These are phyloP conservation scores for Phalacrocorax aristotelis DNA, from an alignment of 2,113 vertebrate genomes.

Conservation along the genomic window DNA sequence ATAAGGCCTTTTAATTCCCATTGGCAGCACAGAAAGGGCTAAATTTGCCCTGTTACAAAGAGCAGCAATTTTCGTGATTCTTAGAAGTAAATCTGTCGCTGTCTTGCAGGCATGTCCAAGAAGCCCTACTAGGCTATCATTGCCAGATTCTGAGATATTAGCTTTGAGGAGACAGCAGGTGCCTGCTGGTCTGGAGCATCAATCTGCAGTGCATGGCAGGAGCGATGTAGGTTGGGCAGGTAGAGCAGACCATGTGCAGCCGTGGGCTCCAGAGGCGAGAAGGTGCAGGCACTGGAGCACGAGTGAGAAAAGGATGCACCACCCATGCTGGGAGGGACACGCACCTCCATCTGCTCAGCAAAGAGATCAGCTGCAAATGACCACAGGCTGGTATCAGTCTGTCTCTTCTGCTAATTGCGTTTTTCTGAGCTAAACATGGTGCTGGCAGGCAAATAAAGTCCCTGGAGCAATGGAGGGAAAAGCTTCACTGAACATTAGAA, in stretches of 20 bases:
- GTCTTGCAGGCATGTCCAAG: background rate
- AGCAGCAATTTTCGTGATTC: background rate
- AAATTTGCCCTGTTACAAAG: background rate
- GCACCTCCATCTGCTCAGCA: background rate
- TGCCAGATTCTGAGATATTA: background rate
- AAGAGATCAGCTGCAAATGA: background rate
- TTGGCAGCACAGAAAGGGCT: background rate
- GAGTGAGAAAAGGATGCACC: background rate
- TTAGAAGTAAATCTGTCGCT: background rate
- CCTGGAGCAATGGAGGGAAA: background rate
- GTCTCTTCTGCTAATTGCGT: background rate
- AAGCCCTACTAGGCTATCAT: background rate
- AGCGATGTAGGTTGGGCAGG: fast-evolving
- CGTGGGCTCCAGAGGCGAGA: background rate
- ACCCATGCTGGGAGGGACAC: background rate
- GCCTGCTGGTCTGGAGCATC: background rate
- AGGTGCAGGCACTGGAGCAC: background rate
- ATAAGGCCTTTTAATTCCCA: background rate
- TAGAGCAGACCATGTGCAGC: fast-evolving
- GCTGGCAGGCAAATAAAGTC: background rate
- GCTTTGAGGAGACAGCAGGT: background rate
- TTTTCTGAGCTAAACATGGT: background rate
- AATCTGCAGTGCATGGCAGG: fast-evolving
- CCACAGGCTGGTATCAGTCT: background rate
- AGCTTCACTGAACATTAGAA: background rate